These are phyloP conservation scores for Apamea sordens DNA, from an alignment of 2,888 invertebrate genomes.

Conservation along the genomic window DNA sequence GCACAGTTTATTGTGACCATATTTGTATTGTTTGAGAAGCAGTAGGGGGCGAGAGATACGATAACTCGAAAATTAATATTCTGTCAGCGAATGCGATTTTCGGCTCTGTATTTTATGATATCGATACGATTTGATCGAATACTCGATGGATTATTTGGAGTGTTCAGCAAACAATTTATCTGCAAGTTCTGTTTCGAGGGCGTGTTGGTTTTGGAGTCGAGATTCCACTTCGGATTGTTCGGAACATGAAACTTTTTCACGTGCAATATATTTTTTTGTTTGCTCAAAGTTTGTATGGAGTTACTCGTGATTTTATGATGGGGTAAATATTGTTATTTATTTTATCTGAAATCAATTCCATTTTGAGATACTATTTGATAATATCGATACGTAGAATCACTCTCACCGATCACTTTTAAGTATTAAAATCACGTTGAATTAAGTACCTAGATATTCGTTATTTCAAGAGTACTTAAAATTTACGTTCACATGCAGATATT, in stretches of 20 bases:
- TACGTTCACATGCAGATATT: neutral
- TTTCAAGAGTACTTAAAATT: neutral
- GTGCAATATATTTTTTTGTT: slow-evolving; percentile 59
- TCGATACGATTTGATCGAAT: slow-evolving; percentile 78
- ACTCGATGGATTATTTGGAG: slow-evolving; percentile 74
- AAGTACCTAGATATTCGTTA: no score
- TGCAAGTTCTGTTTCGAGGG: slow-evolving; percentile 70
- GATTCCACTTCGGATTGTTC: slow-evolving; percentile 63
- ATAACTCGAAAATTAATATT: slow-evolving; percentile 87
- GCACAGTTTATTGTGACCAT: slow-evolving; percentile 80
- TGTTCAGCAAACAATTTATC: slow-evolving; percentile 78
- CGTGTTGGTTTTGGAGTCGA: slow-evolving; percentile 74
- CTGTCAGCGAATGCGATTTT: slow-evolving; percentile 85
- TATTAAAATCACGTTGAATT: neutral
- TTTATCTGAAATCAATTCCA: neutral
- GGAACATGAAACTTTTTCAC: slow-evolving; percentile 63
- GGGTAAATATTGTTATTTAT: slow-evolving; percentile 29
- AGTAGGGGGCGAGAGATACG: slow-evolving; percentile 77
- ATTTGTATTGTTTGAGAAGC: slow-evolving; percentile 80
- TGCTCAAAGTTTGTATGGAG: slow-evolving; percentile 24
- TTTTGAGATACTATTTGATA: neutral
- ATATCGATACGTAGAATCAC: neutral
- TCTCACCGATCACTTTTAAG: neutral
- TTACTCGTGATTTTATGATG: slow-evolving; percentile 32
- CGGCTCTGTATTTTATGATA: slow-evolving; percentile 83